A percentile compares a stretch with the other conserved stretches of the same genome.
Conservation (phyloP, 2,797 vertebrate genomes). For the Gobio occitaniae region DNA sequence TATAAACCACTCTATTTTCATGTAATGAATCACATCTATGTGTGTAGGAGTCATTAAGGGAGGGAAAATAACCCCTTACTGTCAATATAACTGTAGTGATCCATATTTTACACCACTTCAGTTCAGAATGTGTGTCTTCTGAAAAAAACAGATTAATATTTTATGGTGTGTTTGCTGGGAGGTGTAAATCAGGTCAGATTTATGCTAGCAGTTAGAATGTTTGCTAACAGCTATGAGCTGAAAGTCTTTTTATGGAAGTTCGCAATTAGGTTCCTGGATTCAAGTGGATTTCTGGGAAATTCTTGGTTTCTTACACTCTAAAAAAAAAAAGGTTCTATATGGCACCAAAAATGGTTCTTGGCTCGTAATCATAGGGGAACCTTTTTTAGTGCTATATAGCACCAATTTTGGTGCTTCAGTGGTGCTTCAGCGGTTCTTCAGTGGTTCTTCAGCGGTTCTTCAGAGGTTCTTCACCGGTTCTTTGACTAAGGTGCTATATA, state of each 20-base stretch:
- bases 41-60: not conserved
- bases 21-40: conserved; percentile 3
- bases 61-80: not conserved
- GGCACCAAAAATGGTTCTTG: too few species aligned
- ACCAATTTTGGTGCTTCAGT: too few species aligned
- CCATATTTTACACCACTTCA: not conserved
- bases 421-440: too few species aligned
- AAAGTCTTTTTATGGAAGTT: conserved; percentile 25
- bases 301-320: conserved; percentile 16
- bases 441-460: too few species aligned
- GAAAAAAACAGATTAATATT: not conserved
- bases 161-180: not conserved
- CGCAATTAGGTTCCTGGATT: conserved; percentile 26
- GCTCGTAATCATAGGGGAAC: too few species aligned
- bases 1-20: not conserved
- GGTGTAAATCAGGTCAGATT: conserved; percentile 3
- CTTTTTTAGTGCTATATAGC: too few species aligned
- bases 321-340: too few species aligned
- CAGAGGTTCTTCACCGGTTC: too few species aligned
- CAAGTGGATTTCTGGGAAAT: conserved; percentile 37
- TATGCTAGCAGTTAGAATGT: not conserved
- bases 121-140: not conserved
- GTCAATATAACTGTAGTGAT: not conserved
- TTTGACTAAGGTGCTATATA: too few species aligned
- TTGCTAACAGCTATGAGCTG: not conserved